These are phyloP conservation scores for Ifrita kowaldi DNA, from an alignment of 2,113 vertebrate genomes.

Conservation along the genomic window DNA sequence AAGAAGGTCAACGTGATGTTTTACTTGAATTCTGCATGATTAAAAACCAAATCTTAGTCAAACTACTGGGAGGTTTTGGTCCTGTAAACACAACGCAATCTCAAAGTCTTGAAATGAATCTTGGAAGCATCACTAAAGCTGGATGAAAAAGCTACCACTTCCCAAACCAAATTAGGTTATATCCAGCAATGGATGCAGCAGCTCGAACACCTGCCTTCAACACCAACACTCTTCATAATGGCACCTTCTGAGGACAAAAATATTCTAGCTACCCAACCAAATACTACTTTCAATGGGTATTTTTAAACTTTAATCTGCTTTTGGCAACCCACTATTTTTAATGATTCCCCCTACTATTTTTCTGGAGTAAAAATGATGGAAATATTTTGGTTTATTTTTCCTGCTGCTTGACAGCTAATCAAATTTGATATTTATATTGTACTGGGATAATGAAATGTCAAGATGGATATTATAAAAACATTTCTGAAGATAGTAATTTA, in stretches of 20 bases:
- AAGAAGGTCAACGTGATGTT: not conserved
- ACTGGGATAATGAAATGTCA: slow-evolving; percentile 30
- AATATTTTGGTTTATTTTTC: not conserved
- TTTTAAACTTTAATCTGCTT: not conserved
- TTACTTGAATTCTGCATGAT: not conserved
- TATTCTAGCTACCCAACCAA: not conserved
- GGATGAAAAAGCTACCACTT: not conserved
- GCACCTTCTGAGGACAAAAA: not conserved
- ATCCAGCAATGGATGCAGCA: not conserved
- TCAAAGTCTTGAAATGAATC: not conserved
- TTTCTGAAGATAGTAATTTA: slow-evolving; percentile 38
- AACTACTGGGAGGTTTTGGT: not conserved
- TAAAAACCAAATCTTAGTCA: not conserved
- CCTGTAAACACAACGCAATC: not conserved
- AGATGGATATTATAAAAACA: not conserved
- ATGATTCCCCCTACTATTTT: not conserved
- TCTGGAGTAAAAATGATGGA: not conserved
- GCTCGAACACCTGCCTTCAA: not conserved
- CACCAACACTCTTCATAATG: not conserved
- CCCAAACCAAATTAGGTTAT: not conserved
- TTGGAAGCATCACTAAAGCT: not conserved
- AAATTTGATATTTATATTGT: slow-evolving; percentile 23
- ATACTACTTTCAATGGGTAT: not conserved
- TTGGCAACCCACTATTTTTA: not conserved
- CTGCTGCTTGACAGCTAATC: slow-evolving; percentile 2